Conservation (phyloP, 2,888 invertebrate genomes). For the Megalurothrips usitatus region DNA sequence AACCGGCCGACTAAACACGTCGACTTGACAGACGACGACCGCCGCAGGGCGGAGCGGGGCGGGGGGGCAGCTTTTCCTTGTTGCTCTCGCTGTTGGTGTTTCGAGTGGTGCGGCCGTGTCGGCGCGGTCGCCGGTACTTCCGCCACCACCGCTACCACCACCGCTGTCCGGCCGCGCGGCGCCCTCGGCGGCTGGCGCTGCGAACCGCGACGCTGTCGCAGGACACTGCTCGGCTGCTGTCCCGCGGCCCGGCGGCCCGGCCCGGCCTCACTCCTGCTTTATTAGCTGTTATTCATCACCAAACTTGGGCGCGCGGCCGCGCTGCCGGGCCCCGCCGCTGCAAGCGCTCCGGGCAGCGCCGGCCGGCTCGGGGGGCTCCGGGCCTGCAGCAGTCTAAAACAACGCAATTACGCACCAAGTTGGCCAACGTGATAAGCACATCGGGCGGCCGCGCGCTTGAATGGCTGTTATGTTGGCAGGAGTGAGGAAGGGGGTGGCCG, state of each 20-base stretch:
- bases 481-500: neutral
- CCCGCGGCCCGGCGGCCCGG: neutral
- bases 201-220: no score
- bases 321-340: neutral
- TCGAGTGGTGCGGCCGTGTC: no score
- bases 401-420: slow-evolving; percentile 13
- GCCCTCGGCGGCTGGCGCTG: no score
- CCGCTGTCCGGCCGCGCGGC: no score
- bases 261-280: neutral
- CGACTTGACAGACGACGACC: no score
- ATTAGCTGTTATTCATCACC: neutral
- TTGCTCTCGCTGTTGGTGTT: no score
- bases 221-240: no score
- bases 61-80: no score
- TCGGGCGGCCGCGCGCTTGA: neutral
- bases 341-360: no score
- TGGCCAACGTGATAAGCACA: slow-evolving; percentile 22
- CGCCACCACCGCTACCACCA: neutral
- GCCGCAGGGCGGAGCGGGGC: no score
- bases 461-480: slow-evolving; percentile 19
- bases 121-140: neutral
- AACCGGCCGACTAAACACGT: no score
- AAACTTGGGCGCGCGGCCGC: neutral
- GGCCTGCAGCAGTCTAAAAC: neutral
- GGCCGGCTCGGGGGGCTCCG: no score